phyloP scores from a whole-genome alignment of 2,113 vertebrate species.

The Sylvia atricapilla region DNA sequence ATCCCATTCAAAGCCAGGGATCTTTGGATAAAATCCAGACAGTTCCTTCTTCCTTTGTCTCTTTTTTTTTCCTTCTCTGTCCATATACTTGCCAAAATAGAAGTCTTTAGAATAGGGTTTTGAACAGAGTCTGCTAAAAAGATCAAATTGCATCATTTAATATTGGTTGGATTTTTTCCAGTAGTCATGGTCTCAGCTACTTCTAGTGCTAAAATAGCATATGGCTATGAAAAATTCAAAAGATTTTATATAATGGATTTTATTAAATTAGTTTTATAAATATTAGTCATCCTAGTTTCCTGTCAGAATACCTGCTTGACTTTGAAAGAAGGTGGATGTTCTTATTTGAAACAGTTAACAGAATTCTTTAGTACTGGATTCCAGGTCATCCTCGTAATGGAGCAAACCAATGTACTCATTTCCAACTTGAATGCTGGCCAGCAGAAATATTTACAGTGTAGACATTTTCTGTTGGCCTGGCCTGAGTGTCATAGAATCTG shows the following conservation, averaged over 20 bases:
- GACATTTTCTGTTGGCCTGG: background rate
- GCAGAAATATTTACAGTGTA: background rate
- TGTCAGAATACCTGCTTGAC: background rate
- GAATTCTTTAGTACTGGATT: background rate
- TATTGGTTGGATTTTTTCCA: slow-evolving; percentile 33
- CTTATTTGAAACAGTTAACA: background rate
- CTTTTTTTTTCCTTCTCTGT: background rate
- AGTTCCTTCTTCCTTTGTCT: slow-evolving; percentile 8
- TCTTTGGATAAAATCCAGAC: slow-evolving; percentile 37
- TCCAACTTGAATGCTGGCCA: background rate
- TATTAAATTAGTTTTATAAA: slow-evolving; percentile 15
- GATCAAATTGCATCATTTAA: slow-evolving; percentile 31
- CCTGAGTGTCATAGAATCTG: background rate
- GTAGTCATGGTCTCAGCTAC: background rate
- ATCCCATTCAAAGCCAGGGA: slow-evolving; percentile 18
- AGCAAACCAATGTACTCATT: background rate
- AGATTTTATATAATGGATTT: slow-evolving; percentile 12
- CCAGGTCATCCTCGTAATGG: background rate
- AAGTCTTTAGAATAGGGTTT: background rate
- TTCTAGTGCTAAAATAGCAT: slow-evolving; percentile 24
- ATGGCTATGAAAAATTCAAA: slow-evolving; percentile 28
- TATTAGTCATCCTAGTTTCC: background rate
- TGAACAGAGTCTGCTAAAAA: background rate
- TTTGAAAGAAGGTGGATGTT: background rate
- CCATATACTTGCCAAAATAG: background rate